These are phyloP conservation scores for Balearica regulorum DNA, from an alignment of 2,797 vertebrate genomes.

Conservation along the genomic window DNA sequence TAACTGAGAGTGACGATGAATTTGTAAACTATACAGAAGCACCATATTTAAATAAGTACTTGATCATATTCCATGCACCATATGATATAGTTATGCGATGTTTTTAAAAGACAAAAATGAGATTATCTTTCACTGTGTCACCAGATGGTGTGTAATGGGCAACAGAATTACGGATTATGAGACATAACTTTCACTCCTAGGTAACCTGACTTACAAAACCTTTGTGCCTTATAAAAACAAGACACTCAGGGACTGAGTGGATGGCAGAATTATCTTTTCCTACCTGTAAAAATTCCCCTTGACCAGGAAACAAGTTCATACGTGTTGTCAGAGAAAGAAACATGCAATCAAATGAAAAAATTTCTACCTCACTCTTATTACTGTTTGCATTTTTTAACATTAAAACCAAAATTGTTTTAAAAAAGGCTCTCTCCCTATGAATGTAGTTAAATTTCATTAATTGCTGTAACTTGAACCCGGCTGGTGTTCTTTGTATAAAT, in stretches of 20 bases:
- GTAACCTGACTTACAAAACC: slow-evolving; percentile 58
- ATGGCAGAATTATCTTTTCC: slow-evolving; percentile 63
- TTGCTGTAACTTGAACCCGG: slow-evolving; percentile 9
- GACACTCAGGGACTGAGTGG: slow-evolving; percentile 11
- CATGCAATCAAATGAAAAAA: slow-evolving; percentile 24
- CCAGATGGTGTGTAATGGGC: slow-evolving; percentile 55
- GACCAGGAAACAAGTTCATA: slow-evolving; percentile 64
- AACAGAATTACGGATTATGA: slow-evolving; percentile 59
- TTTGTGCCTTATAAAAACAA: slow-evolving; percentile 54
- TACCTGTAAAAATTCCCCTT: slow-evolving; percentile 55
- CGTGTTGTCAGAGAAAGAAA: slow-evolving; percentile 31
- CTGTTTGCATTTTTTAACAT: neutral
- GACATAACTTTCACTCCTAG: slow-evolving; percentile 68
- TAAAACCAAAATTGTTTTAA: slow-evolving; percentile 1
- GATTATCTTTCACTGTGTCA: slow-evolving; percentile 70
- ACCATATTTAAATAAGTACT: slow-evolving; percentile 7
- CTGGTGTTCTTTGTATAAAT: neutral
- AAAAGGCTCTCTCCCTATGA: neutral
- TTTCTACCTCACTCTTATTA: neutral
- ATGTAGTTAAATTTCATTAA: slow-evolving; percentile 25
- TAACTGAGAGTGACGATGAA: neutral
- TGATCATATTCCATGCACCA: neutral
- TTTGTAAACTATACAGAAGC: slow-evolving; percentile 21
- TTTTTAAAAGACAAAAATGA: slow-evolving; percentile 59
- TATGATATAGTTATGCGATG: slow-evolving; percentile 22